Evolutionary conservation across 2,797 vertebrate genomes (phyloP).

Genomic region (Sebastiscus tertius): DNA sequence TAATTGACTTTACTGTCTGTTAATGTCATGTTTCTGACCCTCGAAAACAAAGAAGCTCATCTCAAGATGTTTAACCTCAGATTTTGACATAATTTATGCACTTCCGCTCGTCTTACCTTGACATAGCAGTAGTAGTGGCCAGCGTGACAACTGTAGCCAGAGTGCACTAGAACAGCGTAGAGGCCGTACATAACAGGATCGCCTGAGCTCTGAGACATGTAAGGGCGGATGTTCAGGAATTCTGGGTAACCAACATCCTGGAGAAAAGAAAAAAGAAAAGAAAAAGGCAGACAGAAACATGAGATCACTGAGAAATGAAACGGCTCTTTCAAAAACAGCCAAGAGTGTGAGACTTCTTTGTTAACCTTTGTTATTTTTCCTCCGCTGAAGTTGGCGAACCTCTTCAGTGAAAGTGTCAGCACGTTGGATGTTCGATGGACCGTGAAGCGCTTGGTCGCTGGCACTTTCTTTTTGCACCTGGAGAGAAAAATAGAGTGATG

Average conservation of each 20-base stretch:
- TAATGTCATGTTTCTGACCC: neutral
- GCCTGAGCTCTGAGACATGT: constrained; percentile 92
- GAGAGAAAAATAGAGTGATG: neutral
- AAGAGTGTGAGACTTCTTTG: neutral
- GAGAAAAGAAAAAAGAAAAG: neutral
- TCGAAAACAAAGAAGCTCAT: neutral
- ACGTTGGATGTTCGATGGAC: constrained; percentile 93
- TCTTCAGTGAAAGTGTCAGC: constrained; percentile 93
- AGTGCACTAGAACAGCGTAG: constrained; percentile 95
- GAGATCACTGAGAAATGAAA: neutral
- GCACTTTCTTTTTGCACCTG: constrained; percentile 97
- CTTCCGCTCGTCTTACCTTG: constrained; percentile 82
- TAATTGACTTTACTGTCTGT: neutral
- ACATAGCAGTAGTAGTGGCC: constrained; percentile 97
- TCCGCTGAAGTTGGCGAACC: constrained; percentile 92
- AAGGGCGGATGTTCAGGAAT: constrained; percentile 93
- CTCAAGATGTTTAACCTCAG: neutral
- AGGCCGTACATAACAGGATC: constrained; percentile 91
- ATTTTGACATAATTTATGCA: neutral
- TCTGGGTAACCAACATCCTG: constrained; percentile 96
- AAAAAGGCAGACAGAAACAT: neutral
- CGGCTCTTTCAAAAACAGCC: neutral
- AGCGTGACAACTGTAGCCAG: constrained; percentile 94
- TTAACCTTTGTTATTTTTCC: constrained; percentile 95
- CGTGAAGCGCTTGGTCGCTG: constrained; percentile 94